Evolutionary conservation across 1,140 invertebrate species (phyloP), one percentile per base, ranked within the genome.

Genomic region (Drosophila sp.): DNA sequence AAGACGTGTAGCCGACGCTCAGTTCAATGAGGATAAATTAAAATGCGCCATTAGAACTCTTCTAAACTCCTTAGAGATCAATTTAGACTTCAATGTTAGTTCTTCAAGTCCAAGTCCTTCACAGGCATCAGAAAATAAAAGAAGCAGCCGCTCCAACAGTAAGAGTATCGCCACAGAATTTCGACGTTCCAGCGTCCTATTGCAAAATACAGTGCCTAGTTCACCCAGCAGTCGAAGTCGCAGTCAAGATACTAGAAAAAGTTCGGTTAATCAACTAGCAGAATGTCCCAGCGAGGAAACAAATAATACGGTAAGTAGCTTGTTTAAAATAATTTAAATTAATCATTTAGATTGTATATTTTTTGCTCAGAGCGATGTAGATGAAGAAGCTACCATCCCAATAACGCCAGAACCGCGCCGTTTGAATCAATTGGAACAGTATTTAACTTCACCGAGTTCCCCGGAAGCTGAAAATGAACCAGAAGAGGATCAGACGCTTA

Each of bases 21-120:
- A 75, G 38, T 36, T 59, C 29, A 25, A 57, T 3, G 54, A 76
- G 56, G 29, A 29, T 7, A 76, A 74, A 62, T 7, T 74, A 2
- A 74, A 71, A 51, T 14, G 43, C 13, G 72, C 72, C 2, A 14
- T 72, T 4, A 34, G 16, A 14, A 65, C 32, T 7, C 13, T 71
- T 2, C 14, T 59, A 1, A 4, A 61, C 5, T 25, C 53, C 9
- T 9, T 66, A 2, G 54, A 66, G 11, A 1, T 64, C 6, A 59
- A 66, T 43, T 25, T 51, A 1, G 63, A 67, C 5, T 8, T 18
- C 2, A 46, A 7, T 11, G 27, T n/a, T 8, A 13, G 36, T 18
- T 1, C 6, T 21, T 6, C 14, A 1, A 36, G 2, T 21, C 32
- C 13, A 0, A 18, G 13, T 2, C 2, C 21, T 7, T 34, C 51